A percentile compares a stretch with the other conserved stretches of the same genome.
phyloP scores from a whole-genome alignment of 2,113 vertebrate species.

The Upupa epops region DNA sequence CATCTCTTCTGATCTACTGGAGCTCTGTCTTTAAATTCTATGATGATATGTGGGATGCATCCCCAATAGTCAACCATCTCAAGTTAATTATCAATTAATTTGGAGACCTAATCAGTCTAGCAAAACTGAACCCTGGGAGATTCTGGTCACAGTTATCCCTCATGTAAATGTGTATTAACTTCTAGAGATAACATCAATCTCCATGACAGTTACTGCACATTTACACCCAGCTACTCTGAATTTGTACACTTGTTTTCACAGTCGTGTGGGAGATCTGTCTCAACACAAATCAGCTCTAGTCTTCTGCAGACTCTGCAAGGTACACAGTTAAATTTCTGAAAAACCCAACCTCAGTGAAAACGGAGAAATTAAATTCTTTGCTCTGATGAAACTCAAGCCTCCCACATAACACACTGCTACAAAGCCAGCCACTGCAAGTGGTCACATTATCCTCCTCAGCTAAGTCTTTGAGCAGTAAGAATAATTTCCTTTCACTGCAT shows the following conservation, averaged over 20 bases:
- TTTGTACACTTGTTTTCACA: conserved; percentile 59
- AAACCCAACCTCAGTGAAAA: conserved; percentile 12
- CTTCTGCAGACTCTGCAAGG: conserved; percentile 40
- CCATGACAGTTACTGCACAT: conserved; percentile 45
- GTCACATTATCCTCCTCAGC: neutral
- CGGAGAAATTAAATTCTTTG: neutral
- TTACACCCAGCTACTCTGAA: conserved; percentile 50
- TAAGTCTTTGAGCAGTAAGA: neutral
- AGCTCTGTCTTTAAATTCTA: conserved; percentile 3
- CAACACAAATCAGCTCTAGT: conserved; percentile 57
- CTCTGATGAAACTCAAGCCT: conserved; percentile 4
- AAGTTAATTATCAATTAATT: conserved; percentile 64
- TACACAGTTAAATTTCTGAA: conserved; percentile 36
- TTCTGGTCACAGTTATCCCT: conserved; percentile 39
- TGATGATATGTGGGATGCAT: conserved; percentile 27
- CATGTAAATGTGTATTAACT: conserved; percentile 51
- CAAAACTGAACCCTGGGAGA: conserved; percentile 44
- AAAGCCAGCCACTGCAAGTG: neutral
- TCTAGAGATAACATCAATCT: conserved; percentile 47
- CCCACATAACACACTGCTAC: neutral
- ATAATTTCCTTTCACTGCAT: neutral
- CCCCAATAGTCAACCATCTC: conserved; percentile 29
- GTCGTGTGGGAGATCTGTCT: conserved; percentile 58
- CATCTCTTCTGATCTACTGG: neutral
- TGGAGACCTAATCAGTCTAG: conserved; percentile 35